Conservation (phyloP, 2,888 invertebrate genomes). For the Nemotelus nigrinus region DNA sequence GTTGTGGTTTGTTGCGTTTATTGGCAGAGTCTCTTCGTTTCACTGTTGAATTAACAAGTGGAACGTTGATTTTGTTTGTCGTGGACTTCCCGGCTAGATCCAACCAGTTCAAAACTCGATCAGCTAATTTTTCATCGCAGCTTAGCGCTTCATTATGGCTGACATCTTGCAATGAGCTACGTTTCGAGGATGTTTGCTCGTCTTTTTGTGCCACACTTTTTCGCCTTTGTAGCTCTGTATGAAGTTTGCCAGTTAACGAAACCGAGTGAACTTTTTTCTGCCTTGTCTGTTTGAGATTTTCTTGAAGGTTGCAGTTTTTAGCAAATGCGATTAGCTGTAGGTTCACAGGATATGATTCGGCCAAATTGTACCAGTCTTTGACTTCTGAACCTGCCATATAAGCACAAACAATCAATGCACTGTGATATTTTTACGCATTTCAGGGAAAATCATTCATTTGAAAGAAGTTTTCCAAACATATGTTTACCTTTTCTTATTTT, state of each 20-base stretch:
- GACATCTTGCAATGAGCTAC: slow-evolving; percentile 59
- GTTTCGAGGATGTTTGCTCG: slow-evolving; percentile 54
- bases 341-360: slow-evolving; percentile 18
- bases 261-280: slow-evolving; percentile 35
- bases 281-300: slow-evolving; percentile 10
- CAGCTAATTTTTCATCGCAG: slow-evolving; percentile 68
- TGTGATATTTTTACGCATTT: background rate
- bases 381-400: background rate
- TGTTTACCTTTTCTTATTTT: slow-evolving; percentile 43
- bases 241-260: slow-evolving; percentile 53
- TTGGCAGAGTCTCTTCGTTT: background rate
- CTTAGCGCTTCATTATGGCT: slow-evolving; percentile 52
- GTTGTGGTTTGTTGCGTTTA: background rate
- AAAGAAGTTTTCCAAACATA: background rate
- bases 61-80: slow-evolving; percentile 30
- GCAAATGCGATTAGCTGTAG: slow-evolving; percentile 48
- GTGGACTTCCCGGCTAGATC: slow-evolving; percentile 74
- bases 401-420: background rate
- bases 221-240: slow-evolving; percentile 51
- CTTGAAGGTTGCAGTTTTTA: slow-evolving; percentile 40
- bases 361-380: slow-evolving; percentile 11
- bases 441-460: background rate
- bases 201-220: slow-evolving; percentile 52
- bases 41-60: background rate
- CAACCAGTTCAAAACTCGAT: slow-evolving; percentile 82